Evolutionary conservation across 2,797 vertebrate genomes (phyloP).

Genomic region (Alectoris magna): DNA sequence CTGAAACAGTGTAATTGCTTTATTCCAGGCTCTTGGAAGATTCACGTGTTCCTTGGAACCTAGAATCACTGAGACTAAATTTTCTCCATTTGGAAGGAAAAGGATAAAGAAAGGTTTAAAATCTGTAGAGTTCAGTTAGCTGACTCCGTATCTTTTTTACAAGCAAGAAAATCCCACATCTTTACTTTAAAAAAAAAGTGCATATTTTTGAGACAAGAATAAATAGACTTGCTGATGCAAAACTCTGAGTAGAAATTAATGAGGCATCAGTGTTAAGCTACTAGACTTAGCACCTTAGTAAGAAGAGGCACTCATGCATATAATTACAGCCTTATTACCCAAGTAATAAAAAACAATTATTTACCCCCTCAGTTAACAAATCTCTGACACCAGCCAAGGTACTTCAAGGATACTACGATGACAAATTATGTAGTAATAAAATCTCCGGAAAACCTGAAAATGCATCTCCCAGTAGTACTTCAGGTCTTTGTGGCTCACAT

Average conservation of each 20-base stretch:
- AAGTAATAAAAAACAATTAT: constrained; percentile 9
- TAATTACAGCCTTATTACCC: constrained; percentile 11
- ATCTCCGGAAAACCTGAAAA: not conserved
- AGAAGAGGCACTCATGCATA: not conserved
- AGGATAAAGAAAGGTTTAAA: not conserved
- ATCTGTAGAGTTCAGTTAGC: not conserved
- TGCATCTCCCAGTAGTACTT: not conserved
- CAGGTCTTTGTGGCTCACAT: not conserved
- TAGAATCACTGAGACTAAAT: constrained; percentile 53
- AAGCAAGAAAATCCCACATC: not conserved
- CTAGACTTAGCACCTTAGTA: constrained; percentile 6
- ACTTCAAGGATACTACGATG: not conserved
- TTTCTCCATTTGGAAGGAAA: constrained; percentile 60
- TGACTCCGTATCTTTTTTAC: not conserved
- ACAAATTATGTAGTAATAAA: not conserved
- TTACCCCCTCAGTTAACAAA: not conserved
- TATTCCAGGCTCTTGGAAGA: constrained; percentile 71
- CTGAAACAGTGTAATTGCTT: constrained; percentile 76
- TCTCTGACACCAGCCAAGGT: not conserved
- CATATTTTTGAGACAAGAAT: not conserved
- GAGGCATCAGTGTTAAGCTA: not conserved
- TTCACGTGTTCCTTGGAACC: constrained; percentile 60
- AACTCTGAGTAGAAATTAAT: constrained; percentile 14
- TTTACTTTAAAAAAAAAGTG: not conserved
- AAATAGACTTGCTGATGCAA: not conserved